Conservation (phyloP, 2,888 invertebrate genomes). For the Melipona bicolor region DNA sequence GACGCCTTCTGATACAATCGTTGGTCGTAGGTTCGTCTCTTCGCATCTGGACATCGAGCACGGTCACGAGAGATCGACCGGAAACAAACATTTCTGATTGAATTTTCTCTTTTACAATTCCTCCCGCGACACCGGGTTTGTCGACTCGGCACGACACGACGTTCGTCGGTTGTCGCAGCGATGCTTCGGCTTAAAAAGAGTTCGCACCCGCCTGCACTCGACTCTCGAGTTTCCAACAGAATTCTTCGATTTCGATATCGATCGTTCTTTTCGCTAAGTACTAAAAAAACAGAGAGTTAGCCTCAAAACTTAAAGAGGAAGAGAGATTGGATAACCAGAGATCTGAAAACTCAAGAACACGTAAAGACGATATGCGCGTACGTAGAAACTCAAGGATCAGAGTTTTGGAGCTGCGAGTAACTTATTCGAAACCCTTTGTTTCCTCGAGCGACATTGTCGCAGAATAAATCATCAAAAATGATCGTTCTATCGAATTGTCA, state of each 20-base stretch:
- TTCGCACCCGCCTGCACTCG: neutral
- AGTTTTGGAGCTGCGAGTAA: slow-evolving; percentile 6
- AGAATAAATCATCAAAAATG: neutral
- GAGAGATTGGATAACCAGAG: too few relatives aligned
- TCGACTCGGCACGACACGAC: neutral
- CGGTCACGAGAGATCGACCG: slow-evolving; percentile 70
- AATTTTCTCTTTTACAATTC: slow-evolving; percentile 23
- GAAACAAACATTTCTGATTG: slow-evolving; percentile 75
- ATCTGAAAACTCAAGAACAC: too few relatives aligned
- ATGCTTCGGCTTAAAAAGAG: slow-evolving; percentile 38
- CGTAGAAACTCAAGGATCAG: slow-evolving; percentile 25
- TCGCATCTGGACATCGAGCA: slow-evolving; percentile 76
- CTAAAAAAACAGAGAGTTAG: neutral
- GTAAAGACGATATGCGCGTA: too few relatives aligned
- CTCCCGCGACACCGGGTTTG: neutral
- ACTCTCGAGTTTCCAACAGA: slow-evolving; percentile 13
- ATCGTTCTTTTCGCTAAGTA: neutral
- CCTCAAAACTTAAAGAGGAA: neutral
- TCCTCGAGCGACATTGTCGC: neutral
- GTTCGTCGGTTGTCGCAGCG: slow-evolving; percentile 27
- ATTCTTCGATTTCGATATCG: neutral
- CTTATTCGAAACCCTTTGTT: neutral
- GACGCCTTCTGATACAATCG: slow-evolving; percentile 82
- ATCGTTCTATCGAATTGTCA: neutral
- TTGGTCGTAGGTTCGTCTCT: slow-evolving; percentile 84